Conservation (phyloP, 2,113 vertebrate genomes). For the Neolamprologus brichardi region DNA sequence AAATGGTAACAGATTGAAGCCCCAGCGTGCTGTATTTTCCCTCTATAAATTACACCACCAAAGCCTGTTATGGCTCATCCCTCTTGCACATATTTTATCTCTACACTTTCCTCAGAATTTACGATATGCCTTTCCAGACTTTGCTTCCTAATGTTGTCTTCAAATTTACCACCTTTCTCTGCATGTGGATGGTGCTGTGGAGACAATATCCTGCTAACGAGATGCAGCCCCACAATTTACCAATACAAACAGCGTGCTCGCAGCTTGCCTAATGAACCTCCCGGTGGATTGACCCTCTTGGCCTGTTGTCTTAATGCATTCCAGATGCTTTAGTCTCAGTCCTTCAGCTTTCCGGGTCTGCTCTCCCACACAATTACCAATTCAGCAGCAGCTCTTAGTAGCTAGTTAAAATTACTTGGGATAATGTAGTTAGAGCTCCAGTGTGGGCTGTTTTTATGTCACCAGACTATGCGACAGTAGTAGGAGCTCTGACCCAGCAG, state of each 20-base stretch:
- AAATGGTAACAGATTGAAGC: slow-evolving; percentile 19
- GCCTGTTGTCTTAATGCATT: slow-evolving; percentile 45
- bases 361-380: slow-evolving; percentile 31
- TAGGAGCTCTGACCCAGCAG: neutral
- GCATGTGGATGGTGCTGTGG: slow-evolving; percentile 21
- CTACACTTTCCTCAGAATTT: neutral
- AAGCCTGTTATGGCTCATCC: slow-evolving; percentile 12
- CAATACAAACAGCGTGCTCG: slow-evolving; percentile 47
- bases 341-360: slow-evolving; percentile 23
- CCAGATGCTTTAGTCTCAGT: slow-evolving; percentile 52
- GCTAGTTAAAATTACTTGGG: slow-evolving; percentile 18
- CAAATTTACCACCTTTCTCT: slow-evolving; percentile 24
- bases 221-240: slow-evolving; percentile 29
- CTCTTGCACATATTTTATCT: neutral
- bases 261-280: slow-evolving; percentile 45
- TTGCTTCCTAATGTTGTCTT: slow-evolving; percentile 9
- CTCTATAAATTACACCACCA: neutral
- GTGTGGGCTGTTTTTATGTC: slow-evolving; percentile 20
- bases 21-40: neutral
- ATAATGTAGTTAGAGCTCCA: slow-evolving; percentile 29
- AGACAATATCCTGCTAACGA: slow-evolving; percentile 34
- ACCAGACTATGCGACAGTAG: slow-evolving; percentile 1
- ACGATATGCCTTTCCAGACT: neutral
- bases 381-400: slow-evolving; percentile 27
- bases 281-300: slow-evolving; percentile 30